Base-by-base conservation (phyloP, 2,888 invertebrate genomes). In the Leptopilina drosophilae region DNA sequence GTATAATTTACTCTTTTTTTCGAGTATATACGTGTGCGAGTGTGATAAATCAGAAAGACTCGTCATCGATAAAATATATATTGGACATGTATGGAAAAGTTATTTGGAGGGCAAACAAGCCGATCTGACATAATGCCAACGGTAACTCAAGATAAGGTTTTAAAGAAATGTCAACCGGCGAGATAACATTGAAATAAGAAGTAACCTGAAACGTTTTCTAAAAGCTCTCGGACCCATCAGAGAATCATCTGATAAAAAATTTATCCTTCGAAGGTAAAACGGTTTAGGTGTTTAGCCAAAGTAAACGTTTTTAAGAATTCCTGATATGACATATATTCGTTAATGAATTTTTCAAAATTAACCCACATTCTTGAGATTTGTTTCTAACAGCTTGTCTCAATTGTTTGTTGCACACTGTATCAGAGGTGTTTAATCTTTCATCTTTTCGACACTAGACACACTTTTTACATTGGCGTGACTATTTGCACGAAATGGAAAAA, bases 221-320 rank as follows among this genome's bases (percentile, higher is more conserved):
- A 73, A 56, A 73, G 53, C 53, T n/a, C 26, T n/a, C 26, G 12
- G 33, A 49, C 49, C 53, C 53, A 56, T 56, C 53, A 56, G 49
- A 53, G 20, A 73, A 73, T n/a, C 9, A 73, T 56, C 73, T 73
- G 73, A 73, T 40, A 73, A 73, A 53, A n/a, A 73, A 33, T 33
- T 2, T 33, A 33, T 33, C 33, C 33, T 33, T 73, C 33, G 11
- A 26, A 73, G n/a, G 53, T 56, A 73, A 73, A 73, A 56, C 11
- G 56, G 53, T 56, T 73, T 56, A 56, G 56, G n/a, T n/a, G 73
- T 56, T 73, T 56, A 73, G 26, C 33, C 9, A 73, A n/a, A 56
- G 46, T 53, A 73, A 42, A 66, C 14, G 66, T n/a, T 66, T 66
- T 42, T 42, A 6, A 33, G 64, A 20, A 64, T 12, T 42, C 11